Evolutionary conservation across 2,797 vertebrate species (phyloP), one percentile per base, ranked within the genome.

Genomic region (Epinephelus awoara): DNA sequence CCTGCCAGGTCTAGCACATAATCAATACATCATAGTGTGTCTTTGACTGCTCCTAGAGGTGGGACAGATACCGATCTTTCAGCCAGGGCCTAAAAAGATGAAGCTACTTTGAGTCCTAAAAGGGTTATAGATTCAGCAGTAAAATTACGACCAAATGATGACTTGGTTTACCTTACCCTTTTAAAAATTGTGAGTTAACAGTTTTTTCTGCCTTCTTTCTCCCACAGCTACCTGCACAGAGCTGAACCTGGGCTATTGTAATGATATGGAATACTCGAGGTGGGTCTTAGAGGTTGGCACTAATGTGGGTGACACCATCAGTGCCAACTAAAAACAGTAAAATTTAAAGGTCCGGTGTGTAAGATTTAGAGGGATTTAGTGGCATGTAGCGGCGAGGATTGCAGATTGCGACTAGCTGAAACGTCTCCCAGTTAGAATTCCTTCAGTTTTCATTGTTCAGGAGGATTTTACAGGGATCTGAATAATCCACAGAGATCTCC

Each of bases 171-270:
- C 14, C 63, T 2, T 10, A 21, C 17, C 21, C 12, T 52, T 66
- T 19, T n/a, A 11, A 49, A 29, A 50, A 23, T 2, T 9, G 27
- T 40, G 18, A 51, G 15, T 56, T 3, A 54, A 2, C 3, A 29
- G 6, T 17, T 52, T 50, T 21, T 25, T 11, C 66, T 19, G 23
- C 44, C 25, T 57, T 80, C 47, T 79, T 21, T 83, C 3, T 89
- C 64, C 79, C 44, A 75, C 52, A 98, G 97, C 92, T 27, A 92
- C 91, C 59, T 98, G 97, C 0, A 93, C 94, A 77, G 96, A 95
- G 72, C 94, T 97, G 80, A 85, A 94, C 89, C 94, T 97, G 85
- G 93, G 95, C 62, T 97, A 97, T 87, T 99, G 98, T 62, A 93
- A 94, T 15, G 97, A 98, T 6, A 77, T 95, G 50, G 90, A 95